Evolutionary conservation across 2,797 vertebrate genomes (phyloP).

Genomic region (Poeciliopsis paucimaculata): DNA sequence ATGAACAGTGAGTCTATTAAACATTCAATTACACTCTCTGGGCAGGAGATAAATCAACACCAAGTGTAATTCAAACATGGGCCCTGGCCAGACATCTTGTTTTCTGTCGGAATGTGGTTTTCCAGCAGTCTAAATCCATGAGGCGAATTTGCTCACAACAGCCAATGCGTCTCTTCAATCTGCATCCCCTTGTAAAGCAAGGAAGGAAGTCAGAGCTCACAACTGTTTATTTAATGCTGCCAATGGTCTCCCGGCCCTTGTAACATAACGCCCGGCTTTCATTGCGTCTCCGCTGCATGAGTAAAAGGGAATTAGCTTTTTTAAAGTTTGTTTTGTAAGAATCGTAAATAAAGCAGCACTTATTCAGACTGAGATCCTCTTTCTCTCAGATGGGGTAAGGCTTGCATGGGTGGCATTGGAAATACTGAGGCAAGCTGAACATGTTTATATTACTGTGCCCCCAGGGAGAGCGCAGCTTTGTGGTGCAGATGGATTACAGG

Average conservation of each 20-base stretch:
- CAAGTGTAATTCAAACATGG: slow-evolving; percentile 74
- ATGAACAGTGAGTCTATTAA: slow-evolving; percentile 79
- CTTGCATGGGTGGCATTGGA: slow-evolving; percentile 76
- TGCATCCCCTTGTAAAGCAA: slow-evolving; percentile 76
- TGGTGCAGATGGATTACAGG: slow-evolving; percentile 73
- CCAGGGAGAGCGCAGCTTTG: slow-evolving; percentile 69
- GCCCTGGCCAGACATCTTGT: slow-evolving; percentile 67
- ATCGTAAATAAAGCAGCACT: slow-evolving; percentile 74
- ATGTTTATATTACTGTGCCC: slow-evolving; percentile 76
- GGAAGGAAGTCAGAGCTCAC: slow-evolving; percentile 71
- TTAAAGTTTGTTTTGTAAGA: slow-evolving; percentile 74
- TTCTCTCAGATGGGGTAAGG: slow-evolving; percentile 63
- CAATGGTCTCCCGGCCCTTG: slow-evolving; percentile 54
- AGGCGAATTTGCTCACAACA: slow-evolving; percentile 74
- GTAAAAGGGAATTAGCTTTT: slow-evolving; percentile 69
- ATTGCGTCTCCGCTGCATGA: slow-evolving; percentile 61
- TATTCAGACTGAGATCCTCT: slow-evolving; percentile 70
- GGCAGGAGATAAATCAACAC: slow-evolving; percentile 76
- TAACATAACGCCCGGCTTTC: slow-evolving; percentile 74
- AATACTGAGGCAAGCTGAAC: slow-evolving; percentile 74
- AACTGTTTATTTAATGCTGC: slow-evolving; percentile 74
- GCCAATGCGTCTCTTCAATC: slow-evolving; percentile 74
- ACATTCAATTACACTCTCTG: slow-evolving; percentile 70
- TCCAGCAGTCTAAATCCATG: slow-evolving; percentile 75
- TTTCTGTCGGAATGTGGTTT: slow-evolving; percentile 77